Evolutionary conservation across 92 coral and sea anemone genomes (phyloP).

Genomic region (Chrysogorgia sp.): DNA sequence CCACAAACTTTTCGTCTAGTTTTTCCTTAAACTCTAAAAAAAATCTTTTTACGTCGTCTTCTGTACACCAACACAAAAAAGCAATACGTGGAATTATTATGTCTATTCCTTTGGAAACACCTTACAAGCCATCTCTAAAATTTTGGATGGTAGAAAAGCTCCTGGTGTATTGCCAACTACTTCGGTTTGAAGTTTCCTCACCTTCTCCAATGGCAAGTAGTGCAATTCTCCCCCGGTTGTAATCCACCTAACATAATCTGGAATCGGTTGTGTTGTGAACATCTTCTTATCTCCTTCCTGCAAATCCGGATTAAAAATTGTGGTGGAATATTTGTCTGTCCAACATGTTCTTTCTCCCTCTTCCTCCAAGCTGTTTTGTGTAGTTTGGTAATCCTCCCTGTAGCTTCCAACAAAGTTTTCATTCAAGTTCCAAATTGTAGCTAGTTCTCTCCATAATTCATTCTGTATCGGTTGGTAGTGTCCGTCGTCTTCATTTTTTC

Average conservation of each 20-base stretch:
- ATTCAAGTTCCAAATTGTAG: conserved; percentile 31
- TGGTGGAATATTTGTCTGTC: no score
- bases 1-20: conserved; percentile 22
- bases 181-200: not conserved
- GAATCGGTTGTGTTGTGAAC: no score
- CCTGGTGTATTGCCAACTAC: conserved; percentile 46
- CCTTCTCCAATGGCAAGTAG: conserved; percentile 26
- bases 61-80: no score
- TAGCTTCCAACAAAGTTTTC: conserved; percentile 28
- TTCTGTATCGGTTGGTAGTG: conserved; percentile 1
- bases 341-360: no score
- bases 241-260: no score
- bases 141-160: conserved; percentile 32
- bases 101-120: conserved; percentile 10
- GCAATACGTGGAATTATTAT: conserved; percentile 25
- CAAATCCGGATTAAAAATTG: no score
- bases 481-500: conserved; percentile 32
- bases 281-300: conserved; percentile 29
- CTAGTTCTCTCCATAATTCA: conserved; percentile 29
- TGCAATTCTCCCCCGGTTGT: no score
- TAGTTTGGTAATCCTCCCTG: conserved; percentile 35
- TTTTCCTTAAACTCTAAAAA: conserved; percentile 28
- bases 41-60: conserved; percentile 30
- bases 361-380: no score
- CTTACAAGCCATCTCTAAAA: conserved; percentile 40